Percentiles rank a stretch among this genome's conserved stretches.
phyloP scores from a whole-genome alignment of 2,113 vertebrate species.

The Nettapus auritus region DNA sequence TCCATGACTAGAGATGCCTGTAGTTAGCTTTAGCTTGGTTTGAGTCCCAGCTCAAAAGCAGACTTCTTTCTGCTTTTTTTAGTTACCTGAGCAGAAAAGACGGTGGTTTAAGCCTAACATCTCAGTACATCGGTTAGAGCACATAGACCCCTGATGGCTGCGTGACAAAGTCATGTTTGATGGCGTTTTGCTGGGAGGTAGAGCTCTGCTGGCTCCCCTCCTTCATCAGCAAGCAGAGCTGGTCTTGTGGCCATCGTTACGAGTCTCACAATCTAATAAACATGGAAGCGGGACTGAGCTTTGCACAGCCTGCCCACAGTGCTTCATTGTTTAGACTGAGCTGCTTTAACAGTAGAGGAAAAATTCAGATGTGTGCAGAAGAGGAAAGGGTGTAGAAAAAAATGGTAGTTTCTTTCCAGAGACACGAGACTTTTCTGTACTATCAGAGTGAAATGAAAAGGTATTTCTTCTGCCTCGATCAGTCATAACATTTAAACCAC shows the following conservation, averaged over 20 bases:
- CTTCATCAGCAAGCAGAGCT: neutral
- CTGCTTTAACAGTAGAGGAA: conserved; percentile 60
- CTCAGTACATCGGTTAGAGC: neutral
- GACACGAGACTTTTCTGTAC: conserved; percentile 52
- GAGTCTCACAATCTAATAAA: conserved; percentile 33
- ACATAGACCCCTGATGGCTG: neutral
- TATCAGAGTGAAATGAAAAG: conserved; percentile 49
- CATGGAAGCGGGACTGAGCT: conserved; percentile 11
- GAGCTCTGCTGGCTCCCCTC: neutral
- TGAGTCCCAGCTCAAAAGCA: neutral
- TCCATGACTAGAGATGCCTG: neutral
- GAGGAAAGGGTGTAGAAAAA: neutral
- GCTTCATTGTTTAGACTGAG: conserved; percentile 63
- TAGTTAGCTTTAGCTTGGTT: neutral
- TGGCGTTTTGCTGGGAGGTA: neutral
- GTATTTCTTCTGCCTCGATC: conserved; percentile 35
- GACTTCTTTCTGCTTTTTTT: neutral
- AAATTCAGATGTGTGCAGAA: conserved; percentile 50
- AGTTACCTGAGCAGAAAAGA: neutral
- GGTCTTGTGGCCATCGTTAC: neutral
- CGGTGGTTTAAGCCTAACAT: neutral
- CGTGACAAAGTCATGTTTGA: neutral
- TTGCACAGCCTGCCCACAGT: conserved; percentile 36
- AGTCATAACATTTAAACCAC: conserved; percentile 61
- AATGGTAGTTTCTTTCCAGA: conserved; percentile 17